These are phyloP conservation scores for Catharus bicknelli DNA, from an alignment of 2,113 vertebrate genomes.

Conservation along the genomic window DNA sequence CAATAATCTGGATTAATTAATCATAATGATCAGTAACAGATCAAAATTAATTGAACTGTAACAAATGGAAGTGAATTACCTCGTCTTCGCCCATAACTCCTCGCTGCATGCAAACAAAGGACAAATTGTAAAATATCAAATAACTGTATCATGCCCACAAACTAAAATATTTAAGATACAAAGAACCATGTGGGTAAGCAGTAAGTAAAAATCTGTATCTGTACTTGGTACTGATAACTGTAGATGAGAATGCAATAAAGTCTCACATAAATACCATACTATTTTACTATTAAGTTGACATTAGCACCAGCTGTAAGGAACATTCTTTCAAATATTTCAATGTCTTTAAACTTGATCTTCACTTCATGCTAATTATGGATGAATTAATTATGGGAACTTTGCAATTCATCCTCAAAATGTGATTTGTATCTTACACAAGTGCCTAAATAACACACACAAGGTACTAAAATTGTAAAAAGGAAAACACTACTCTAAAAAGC, in stretches of 20 bases:
- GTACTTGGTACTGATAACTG: neutral
- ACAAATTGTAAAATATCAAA: constrained; percentile 81
- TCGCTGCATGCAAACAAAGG: constrained; percentile 96
- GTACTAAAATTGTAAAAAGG: neutral
- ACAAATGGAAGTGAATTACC: constrained; percentile 88
- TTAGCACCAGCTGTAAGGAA: neutral
- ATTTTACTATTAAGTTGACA: neutral
- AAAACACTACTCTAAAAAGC: constrained; percentile 25
- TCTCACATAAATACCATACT: neutral
- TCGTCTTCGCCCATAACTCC: constrained; percentile 99
- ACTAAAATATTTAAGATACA: constrained; percentile 57
- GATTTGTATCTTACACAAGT: neutral
- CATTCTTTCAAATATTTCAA: neutral
- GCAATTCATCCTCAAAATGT: neutral
- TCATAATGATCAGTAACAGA: constrained; percentile 65
- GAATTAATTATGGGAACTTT: neutral
- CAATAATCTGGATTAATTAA: constrained; percentile 62
- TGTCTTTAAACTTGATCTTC: neutral
- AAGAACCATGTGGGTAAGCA: constrained; percentile 60
- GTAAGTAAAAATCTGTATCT: neutral
- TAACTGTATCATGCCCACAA: constrained; percentile 67
- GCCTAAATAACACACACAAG: neutral
- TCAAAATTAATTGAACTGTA: constrained; percentile 73
- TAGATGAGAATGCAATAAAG: neutral
- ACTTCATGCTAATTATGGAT: neutral